phyloP scores from a whole-genome alignment of 1,140 invertebrate species.

The Cydia pomonella region DNA sequence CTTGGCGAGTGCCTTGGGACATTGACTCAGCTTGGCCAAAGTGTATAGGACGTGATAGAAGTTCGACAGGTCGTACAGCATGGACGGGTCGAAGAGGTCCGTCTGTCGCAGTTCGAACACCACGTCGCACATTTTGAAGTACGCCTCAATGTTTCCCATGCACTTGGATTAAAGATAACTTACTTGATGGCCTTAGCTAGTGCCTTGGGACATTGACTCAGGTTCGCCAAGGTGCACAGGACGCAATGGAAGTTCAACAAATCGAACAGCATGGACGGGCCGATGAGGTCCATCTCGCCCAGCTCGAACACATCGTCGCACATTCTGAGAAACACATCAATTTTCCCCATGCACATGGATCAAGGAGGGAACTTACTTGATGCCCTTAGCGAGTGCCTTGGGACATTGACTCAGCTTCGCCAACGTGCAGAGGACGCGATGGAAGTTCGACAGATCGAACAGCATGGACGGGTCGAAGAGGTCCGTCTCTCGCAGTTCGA shows the following conservation, averaged over 20 bases:
- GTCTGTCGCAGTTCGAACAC: constrained; percentile 90
- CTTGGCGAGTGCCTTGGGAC: background rate
- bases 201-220: constrained; percentile 50
- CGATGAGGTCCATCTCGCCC: constrained; percentile 93
- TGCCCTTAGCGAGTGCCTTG: constrained; percentile 83
- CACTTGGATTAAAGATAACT: too few species aligned
- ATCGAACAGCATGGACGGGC: constrained; percentile 88
- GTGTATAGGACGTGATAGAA: constrained; percentile 89
- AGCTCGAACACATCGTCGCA: constrained; percentile 92
- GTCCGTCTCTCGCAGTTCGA: constrained; percentile 91
- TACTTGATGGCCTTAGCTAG: constrained; percentile 24
- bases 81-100: constrained; percentile 98
- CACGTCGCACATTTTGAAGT: constrained; percentile 92
- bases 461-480: constrained; percentile 96
- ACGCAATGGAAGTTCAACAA: constrained; percentile 84
- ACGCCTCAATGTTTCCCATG: constrained; percentile 95
- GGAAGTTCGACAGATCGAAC: constrained; percentile 96
- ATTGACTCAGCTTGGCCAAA: background rate
- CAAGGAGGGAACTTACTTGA: constrained; percentile 84
- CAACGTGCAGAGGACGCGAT: constrained; percentile 93
- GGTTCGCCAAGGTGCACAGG: constrained; percentile 18
- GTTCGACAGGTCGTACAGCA: constrained; percentile 95
- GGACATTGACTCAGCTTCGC: constrained; percentile 92
- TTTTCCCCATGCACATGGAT: constrained; percentile 87
- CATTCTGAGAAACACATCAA: constrained; percentile 93